Evolutionary conservation across 2,113 vertebrate genomes (phyloP).

Genomic region (Morone chrysops): DNA sequence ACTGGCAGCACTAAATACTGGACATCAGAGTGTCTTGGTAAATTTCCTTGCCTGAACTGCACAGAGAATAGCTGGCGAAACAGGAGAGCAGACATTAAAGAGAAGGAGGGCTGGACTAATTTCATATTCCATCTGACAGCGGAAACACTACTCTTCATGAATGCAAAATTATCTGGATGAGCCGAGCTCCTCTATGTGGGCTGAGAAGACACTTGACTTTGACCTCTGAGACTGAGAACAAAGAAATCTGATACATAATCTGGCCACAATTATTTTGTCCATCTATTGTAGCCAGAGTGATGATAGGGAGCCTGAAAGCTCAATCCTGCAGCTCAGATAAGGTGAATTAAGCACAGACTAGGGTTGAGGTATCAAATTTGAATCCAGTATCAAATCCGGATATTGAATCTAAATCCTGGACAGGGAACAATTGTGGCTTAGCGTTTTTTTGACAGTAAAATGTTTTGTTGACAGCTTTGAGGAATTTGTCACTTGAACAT

Average conservation of each 20-base stretch:
- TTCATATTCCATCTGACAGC: constrained; percentile 62
- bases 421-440: too few relatives aligned
- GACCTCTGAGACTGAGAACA: constrained; percentile 58
- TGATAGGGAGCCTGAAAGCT: constrained; percentile 14
- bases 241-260: constrained; percentile 45
- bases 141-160: constrained; percentile 33
- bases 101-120: constrained; percentile 42
- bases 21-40: constrained; percentile 18
- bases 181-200: constrained; percentile 20
- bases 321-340: constrained; percentile 18
- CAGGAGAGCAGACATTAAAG: constrained; percentile 14
- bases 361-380: background rate
- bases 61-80: constrained; percentile 24
- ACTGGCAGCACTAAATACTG: constrained; percentile 26
- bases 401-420: background rate
- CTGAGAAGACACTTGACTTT: constrained; percentile 57
- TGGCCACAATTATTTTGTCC: constrained; percentile 32
- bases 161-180: constrained; percentile 52
- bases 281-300: constrained; percentile 28
- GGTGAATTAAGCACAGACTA: constrained; percentile 31
- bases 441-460: too few relatives aligned
- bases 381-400: constrained; percentile 5
- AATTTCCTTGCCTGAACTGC: background rate
- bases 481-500: too few relatives aligned
- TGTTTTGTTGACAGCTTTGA: too few relatives aligned